A percentile compares a stretch with the other conserved stretches of the same genome.
Conservation (phyloP, 2,797 vertebrate genomes). For the Syndactyla subalaris region DNA sequence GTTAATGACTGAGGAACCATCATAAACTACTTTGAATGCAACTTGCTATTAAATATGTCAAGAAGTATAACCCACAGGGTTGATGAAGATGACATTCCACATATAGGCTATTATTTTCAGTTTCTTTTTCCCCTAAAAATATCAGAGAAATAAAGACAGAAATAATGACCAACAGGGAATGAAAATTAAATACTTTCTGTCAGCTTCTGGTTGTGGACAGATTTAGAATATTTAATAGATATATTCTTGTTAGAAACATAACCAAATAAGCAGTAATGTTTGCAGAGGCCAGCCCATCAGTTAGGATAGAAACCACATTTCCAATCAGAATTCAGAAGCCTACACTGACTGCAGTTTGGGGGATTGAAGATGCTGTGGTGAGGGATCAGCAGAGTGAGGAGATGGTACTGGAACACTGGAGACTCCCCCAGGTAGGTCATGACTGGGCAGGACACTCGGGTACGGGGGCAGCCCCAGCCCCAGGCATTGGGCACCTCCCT, state of each 20-base stretch:
- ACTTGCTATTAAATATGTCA: constrained; percentile 19
- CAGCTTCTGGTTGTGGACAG: neutral
- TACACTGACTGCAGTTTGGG: neutral
- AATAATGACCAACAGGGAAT: neutral
- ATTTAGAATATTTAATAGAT: neutral
- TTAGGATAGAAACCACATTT: neutral
- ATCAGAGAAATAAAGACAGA: neutral
- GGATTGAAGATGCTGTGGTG: accelerated
- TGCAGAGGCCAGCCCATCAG: neutral
- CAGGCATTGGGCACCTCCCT: accelerated
- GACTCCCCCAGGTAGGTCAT: accelerated
- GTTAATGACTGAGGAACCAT: neutral
- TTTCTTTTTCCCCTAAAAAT: neutral
- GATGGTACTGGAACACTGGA: neutral
- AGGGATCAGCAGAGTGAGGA: neutral
- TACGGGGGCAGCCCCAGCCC: neutral
- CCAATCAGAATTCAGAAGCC: neutral
- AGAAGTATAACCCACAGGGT: neutral
- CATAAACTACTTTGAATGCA: constrained; percentile 22
- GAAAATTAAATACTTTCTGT: neutral
- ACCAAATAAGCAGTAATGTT: neutral
- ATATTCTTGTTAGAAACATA: neutral
- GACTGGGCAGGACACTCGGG: too few species aligned
- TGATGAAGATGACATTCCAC: neutral
- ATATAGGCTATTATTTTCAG: neutral